Conservation (phyloP, 1,140 invertebrate species). For the Hyposmocoma kahamanoa region DNA sequence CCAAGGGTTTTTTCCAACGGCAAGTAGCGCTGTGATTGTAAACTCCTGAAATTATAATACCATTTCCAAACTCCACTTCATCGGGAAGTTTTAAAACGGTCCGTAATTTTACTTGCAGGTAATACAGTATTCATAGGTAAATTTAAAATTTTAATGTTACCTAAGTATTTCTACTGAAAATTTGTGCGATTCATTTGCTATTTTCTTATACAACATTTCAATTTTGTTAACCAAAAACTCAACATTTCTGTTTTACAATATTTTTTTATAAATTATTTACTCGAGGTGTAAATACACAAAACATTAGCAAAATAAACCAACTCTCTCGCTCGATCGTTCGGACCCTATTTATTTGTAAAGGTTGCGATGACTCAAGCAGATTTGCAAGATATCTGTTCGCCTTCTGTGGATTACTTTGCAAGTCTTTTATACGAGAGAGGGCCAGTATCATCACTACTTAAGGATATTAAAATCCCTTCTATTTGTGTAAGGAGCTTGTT, state of each 20-base stretch:
- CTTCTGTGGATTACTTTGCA: slow-evolving; percentile 69
- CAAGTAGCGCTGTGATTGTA: slow-evolving; percentile 69
- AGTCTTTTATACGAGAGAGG: slow-evolving; percentile 64
- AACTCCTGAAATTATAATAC: slow-evolving; percentile 73
- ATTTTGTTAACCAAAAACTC: no score
- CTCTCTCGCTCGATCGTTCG: slow-evolving; percentile 38
- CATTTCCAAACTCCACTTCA: slow-evolving; percentile 69
- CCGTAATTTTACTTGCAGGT: slow-evolving; percentile 60
- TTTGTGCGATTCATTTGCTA: no score
- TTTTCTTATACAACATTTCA: no score
- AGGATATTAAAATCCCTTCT: slow-evolving; percentile 71
- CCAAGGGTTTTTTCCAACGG: slow-evolving; percentile 45
- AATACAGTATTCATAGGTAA: slow-evolving; percentile 43
- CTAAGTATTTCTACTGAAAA: slow-evolving; percentile 3
- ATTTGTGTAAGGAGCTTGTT: slow-evolving; percentile 69
- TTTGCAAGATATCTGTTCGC: slow-evolving; percentile 60
- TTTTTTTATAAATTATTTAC: no score
- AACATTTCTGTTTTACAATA: no score
- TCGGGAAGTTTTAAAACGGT: slow-evolving; percentile 62
- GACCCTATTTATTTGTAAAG: slow-evolving; percentile 68
- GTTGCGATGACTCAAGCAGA: slow-evolving; percentile 67
- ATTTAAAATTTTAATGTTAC: slow-evolving; percentile 28
- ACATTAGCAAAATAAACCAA: slow-evolving; percentile 31
- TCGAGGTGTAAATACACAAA: no score
- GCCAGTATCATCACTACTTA: slow-evolving; percentile 72